phyloP scores from a whole-genome alignment of 2,113 vertebrate species.

The Pogonocichla stellata region DNA sequence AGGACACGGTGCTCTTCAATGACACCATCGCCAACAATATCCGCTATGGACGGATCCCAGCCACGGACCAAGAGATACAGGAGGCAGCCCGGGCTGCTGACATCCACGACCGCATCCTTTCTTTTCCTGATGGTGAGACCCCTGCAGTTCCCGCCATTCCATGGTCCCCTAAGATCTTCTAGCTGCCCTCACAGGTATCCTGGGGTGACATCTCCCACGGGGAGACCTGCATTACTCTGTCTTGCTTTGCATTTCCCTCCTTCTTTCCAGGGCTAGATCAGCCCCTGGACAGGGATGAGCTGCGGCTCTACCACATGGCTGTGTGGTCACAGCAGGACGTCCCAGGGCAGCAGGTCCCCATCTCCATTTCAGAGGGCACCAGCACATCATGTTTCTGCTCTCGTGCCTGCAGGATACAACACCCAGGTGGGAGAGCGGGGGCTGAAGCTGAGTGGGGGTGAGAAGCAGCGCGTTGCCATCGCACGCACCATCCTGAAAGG shows the following conservation, averaged over 20 bases:
- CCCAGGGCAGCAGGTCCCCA: background rate
- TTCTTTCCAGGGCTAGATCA: background rate
- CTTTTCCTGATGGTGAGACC: slow-evolving; percentile 86
- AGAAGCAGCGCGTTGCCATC: slow-evolving; percentile 95
- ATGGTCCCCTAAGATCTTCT: background rate
- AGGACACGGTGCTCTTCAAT: slow-evolving; percentile 96
- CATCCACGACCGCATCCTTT: slow-evolving; percentile 87
- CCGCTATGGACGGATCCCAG: slow-evolving; percentile 87
- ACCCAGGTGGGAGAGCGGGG: slow-evolving; percentile 93
- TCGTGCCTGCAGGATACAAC: slow-evolving; percentile 82
- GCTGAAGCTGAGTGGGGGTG: slow-evolving; percentile 94
- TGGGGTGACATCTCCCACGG: background rate
- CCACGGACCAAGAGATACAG: slow-evolving; percentile 85
- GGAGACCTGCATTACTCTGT: background rate
- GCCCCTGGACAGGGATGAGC: background rate
- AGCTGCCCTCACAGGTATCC: background rate
- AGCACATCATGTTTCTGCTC: background rate
- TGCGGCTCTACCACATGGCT: background rate
- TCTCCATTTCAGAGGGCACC: background rate
- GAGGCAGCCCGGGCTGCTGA: slow-evolving; percentile 89
- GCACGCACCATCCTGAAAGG: slow-evolving; percentile 95
- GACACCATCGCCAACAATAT: slow-evolving; percentile 92
- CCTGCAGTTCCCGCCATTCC: rapidly evolving
- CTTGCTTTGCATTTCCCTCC: background rate
- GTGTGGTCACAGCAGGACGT: background rate